These are phyloP conservation scores for Quadroppia sp. DNA, from an alignment of 2,888 invertebrate genomes.

Conservation along the genomic window DNA sequence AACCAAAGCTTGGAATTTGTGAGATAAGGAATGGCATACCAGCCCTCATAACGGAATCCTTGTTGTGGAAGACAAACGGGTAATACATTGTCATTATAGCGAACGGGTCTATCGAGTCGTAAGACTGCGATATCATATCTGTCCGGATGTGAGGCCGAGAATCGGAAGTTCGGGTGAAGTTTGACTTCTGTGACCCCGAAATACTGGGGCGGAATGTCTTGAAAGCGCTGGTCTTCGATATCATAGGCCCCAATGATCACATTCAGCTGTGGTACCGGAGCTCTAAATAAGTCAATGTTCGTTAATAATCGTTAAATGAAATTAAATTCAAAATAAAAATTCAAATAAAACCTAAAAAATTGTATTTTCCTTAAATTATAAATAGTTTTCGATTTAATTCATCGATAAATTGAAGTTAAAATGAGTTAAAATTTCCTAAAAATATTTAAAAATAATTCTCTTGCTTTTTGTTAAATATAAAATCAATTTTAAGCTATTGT, in stretches of 20 bases:
- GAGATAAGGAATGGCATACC: conserved; percentile 54
- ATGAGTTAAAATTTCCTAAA: no score
- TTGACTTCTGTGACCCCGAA: conserved; percentile 68
- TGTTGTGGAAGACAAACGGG: conserved; percentile 71
- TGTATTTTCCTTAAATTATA: neutral
- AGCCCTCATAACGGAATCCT: conserved; percentile 54
- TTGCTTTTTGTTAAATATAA: no score
- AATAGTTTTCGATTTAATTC: no score
- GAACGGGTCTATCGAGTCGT: conserved; percentile 65
- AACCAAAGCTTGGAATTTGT: no score
- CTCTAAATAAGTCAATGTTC: conserved; percentile 56
- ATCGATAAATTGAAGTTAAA: no score
- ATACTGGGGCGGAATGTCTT: conserved; percentile 63
- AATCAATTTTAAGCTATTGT: no score
- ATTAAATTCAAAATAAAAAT: neutral
- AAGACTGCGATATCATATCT: conserved; percentile 70
- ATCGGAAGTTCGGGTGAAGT: conserved; percentile 74
- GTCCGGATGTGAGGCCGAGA: conserved; percentile 75
- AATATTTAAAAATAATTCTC: no score
- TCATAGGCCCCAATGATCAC: conserved; percentile 76
- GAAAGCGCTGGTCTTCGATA: conserved; percentile 65
- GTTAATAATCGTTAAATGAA: neutral
- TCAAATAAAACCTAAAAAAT: conserved; percentile 2
- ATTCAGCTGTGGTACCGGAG: conserved; percentile 66
- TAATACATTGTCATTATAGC: conserved; percentile 64